Evolutionary conservation across 2,113 vertebrate species (phyloP), one percentile per base, ranked within the genome.

Genomic region (Caracal caracal): DNA sequence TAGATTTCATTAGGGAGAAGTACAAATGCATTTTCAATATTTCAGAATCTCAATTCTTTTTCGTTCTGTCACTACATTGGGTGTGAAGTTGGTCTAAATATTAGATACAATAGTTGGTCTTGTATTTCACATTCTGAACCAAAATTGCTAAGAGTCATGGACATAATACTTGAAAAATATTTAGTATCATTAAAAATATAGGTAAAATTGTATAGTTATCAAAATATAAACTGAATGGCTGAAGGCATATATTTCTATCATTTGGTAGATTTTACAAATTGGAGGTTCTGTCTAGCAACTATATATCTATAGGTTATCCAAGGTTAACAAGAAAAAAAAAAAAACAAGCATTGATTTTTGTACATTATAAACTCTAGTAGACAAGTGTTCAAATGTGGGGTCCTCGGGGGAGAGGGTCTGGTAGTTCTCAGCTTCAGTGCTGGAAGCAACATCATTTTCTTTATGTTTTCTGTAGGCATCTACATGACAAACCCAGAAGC

Each of bases 331-430:
- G 6, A 43, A 53, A 71, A 37, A 40, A 47, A n/a, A 51, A 7
- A 17, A 66, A 28, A 3, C 0, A 35, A 86, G 5, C 4, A 63
- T 82, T 49, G n/a, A 33, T 40, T 85, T 92, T 56, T 40, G 9
- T 68, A 20, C 0, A 16, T 85, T n/a, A 12, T 28, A 12, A 22
- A 61, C 16, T 75, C 71, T 53, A 22, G 5, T 85, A 78, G 56
- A 80, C 7, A 49, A 2, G 2, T 51, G 35, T 49, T 73, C 8
- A n/a, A 40, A 7, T 3, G 2, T 33, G 35, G 10, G 16, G 10
- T 53, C 6, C 1, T 4, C 4, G 28, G 8, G 79, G 13, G n/a
- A 9, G 13, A 22, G 65, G 1, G 0, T 10, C 20, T 26, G 9
- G 20, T 1, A 66, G 13, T 37, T 90, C 12, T 92, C 4, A 6